Evolutionary conservation across 2,797 vertebrate species (phyloP).

Genomic region (Streptopelia turtur): DNA sequence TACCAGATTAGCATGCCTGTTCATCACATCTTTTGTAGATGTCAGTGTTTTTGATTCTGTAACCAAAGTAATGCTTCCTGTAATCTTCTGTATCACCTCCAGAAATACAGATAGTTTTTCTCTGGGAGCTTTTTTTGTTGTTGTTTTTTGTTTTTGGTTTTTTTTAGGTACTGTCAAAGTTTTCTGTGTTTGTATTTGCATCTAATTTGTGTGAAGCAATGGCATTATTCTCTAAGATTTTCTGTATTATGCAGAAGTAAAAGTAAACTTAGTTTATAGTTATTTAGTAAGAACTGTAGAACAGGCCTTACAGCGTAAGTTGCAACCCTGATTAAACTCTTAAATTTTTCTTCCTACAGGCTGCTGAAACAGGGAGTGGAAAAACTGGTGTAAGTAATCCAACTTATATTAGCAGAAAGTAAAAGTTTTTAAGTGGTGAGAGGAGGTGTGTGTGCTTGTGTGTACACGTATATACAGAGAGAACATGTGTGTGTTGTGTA

Average conservation of each 20-base stretch:
- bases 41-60: neutral
- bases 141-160: too few relatives aligned
- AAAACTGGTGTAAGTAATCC: slow-evolving; percentile 94
- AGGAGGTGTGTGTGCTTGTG: neutral
- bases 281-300: neutral
- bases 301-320: neutral
- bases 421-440: neutral
- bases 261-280: neutral
- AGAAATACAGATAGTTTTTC: neutral
- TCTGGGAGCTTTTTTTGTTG: neutral
- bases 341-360: slow-evolving; percentile 75
- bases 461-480: neutral
- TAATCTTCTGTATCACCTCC: neutral
- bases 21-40: neutral
- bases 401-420: neutral
- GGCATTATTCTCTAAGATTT: neutral
- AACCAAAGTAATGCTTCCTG: neutral
- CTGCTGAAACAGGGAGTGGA: slow-evolving; percentile 98
- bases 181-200: neutral
- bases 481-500: fast-evolving
- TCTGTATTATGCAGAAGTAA: neutral
- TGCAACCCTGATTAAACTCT: neutral
- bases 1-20: neutral
- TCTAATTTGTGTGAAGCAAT: neutral
- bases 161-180: neutral